A percentile compares a stretch with the other conserved stretches of the same genome.
Conservation (phyloP, 2,888 invertebrate species). For the Drosophila pseudotakahashii region DNA sequence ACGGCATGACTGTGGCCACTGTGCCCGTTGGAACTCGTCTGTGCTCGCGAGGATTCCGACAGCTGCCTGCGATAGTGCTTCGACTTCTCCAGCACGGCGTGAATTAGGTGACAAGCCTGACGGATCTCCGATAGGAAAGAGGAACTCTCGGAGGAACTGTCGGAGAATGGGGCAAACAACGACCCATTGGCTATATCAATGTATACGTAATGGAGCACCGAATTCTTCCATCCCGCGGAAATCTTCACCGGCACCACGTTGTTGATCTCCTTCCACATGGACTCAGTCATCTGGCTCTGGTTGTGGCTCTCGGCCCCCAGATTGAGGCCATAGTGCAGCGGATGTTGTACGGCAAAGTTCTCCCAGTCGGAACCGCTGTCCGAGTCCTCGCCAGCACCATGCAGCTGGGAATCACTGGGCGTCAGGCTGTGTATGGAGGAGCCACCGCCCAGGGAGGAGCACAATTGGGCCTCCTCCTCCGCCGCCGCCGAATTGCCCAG, state of each 20-base stretch:
- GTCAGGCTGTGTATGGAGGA: slow-evolving; percentile 82
- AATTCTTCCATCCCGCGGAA: slow-evolving; percentile 81
- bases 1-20: slow-evolving; percentile 85
- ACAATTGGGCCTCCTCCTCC: slow-evolving; percentile 76
- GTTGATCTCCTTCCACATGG: slow-evolving; percentile 88
- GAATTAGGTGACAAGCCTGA: slow-evolving; percentile 89
- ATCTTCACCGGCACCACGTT: slow-evolving; percentile 82
- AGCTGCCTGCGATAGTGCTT: slow-evolving; percentile 84
- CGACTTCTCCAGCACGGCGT: slow-evolving; percentile 87
- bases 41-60: slow-evolving; percentile 20
- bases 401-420: slow-evolving; percentile 64
- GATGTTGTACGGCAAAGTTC: slow-evolving; percentile 84
- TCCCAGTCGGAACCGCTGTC: slow-evolving; percentile 91
- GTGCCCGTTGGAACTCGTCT: slow-evolving; percentile 12
- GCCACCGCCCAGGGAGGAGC: slow-evolving; percentile 80
- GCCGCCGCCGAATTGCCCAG: slow-evolving; percentile 9
- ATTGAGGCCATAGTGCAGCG: slow-evolving; percentile 73
- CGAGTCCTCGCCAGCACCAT: slow-evolving; percentile 56
- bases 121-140: slow-evolving; percentile 90
- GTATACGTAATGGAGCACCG: slow-evolving; percentile 77
- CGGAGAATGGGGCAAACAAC: slow-evolving; percentile 72
- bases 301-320: slow-evolving; percentile 64
- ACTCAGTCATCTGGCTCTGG: slow-evolving; percentile 88
- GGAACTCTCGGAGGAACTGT: slow-evolving; percentile 82
- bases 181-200: slow-evolving; percentile 76